Evolutionary conservation across 2,888 invertebrate species (phyloP), one percentile per base, ranked within the genome.

Genomic region (Thereva unica): DNA sequence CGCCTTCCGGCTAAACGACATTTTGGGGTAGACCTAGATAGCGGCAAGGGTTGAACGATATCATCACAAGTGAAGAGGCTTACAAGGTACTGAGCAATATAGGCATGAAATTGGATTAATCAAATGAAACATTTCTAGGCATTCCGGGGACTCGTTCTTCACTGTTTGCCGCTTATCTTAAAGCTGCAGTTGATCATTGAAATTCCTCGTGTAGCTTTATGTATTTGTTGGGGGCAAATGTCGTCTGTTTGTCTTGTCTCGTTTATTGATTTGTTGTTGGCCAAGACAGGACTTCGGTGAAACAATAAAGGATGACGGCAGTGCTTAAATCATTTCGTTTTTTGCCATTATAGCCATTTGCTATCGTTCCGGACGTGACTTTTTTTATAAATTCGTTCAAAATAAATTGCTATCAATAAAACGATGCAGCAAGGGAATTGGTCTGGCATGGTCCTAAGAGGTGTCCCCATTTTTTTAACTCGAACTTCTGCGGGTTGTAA

Each of bases 181-280:
- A 23, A 23, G 23, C 23, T 23, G 23, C 23, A 23, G 23, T 23
- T 23, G 23, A 23, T 23, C 23, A 23, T 23, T 23, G 23, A 23
- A 23, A 23, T 23, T 23, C 23, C 23, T 23, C 23, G 23, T 23
- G 23, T 23, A 23, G 23, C 23, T 23, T 23, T 23, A n/a, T n/a
- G n/a, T n/a, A n/a, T n/a, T 23, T 23, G 23, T 23, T 23, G 23
- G 23, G 23, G 23, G 23, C 23, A 23, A 23, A 23, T 23, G 23
- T 23, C 23, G 23, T 23, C 23, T 23, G 23, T 23, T 23, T 8
- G 12, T 40, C 50, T 61, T n/a, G 34, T 8, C 23, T 50, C 50
- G 41, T 61, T 61, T 61, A 61, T 61, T 61, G 61, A 61, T 61
- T 61, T 49, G 40, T 61, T 49, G 40, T 23, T 50, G 40, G 41